Evolutionary conservation across 2,113 vertebrate genomes (phyloP), one percentile per base, ranked within the genome.

Genomic region (Malurus melanocephalus): DNA sequence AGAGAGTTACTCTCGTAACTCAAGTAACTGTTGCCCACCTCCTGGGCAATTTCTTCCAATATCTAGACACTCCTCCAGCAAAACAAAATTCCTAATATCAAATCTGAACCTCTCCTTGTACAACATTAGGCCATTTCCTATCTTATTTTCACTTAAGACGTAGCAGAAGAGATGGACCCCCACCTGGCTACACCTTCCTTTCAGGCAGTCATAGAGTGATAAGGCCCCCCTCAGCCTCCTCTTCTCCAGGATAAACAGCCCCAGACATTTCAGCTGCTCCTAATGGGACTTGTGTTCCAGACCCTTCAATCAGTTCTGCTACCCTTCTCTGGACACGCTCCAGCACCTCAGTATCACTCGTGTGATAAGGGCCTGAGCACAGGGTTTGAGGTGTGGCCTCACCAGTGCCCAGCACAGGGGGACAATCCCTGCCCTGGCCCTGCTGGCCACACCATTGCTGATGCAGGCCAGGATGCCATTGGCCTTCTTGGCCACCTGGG

Each of bases 101-200:
- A 59, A 59, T 66, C 38, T n/a, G 27, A n/a, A 73, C 16, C 9
- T 45, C 24, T 7, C 7, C 16, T 40, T 32, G 40, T 45, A 59
- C 28, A 80, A 28, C 10, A 23, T 43, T 24, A 57, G 38, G 13
- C 22, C 16, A 28, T 32, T 72, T 80, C 32, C 32, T 65, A 51
- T 59, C 20, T 8, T 27, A 32, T 10, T 52, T 52, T 59, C 27
- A 38, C n/a, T 14, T 59, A 12, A 59, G 9, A 28, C 0, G 0
- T 10, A 11, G 16, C 20, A 52, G 28, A 72, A 46, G 27, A 45
- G 18, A 51, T 2, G 15, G 52, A 73, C 19, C 15, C 9, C 13
- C 9, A 32, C 21, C 21, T 27, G 9, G 32, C 17, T 49, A 55
- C 1, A 2, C 12, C 11, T 26, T 49, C 28, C 35, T 15, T 43